Conservation (phyloP, 2,113 vertebrate species). For the Chitala chitala region DNA sequence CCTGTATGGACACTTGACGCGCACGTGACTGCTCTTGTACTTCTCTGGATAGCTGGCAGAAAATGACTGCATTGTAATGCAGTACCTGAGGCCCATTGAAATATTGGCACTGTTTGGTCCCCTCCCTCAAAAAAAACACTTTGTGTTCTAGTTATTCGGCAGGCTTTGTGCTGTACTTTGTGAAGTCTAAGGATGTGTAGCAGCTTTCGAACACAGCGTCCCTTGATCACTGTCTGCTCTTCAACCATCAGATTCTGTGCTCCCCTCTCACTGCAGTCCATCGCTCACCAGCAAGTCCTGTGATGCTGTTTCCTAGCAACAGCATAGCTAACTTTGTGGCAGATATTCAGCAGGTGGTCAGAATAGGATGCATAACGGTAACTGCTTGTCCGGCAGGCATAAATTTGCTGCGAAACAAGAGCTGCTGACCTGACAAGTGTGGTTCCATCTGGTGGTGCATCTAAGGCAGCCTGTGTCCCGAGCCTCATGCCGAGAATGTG, state of each 20-base stretch:
- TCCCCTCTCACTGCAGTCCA: background rate
- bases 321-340: background rate
- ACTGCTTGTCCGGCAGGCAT: background rate
- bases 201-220: background rate
- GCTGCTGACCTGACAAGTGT: too few species aligned
- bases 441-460: too few species aligned
- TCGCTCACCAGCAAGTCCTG: background rate
- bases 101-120: background rate
- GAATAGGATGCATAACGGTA: background rate
- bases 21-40: background rate
- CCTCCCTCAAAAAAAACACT: too few species aligned
- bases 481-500: too few species aligned
- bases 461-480: too few species aligned
- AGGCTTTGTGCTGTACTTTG: background rate
- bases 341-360: background rate
- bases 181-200: background rate
- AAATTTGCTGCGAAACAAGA: background rate
- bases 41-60: background rate
- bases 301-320: constrained; percentile 1
- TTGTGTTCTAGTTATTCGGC: background rate
- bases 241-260: background rate
- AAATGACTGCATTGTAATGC: background rate
- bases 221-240: background rate
- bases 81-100: background rate
- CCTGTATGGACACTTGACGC: background rate